Evolutionary conservation across 2,113 vertebrate species (phyloP).

Genomic region (Colossoma macropomum): DNA sequence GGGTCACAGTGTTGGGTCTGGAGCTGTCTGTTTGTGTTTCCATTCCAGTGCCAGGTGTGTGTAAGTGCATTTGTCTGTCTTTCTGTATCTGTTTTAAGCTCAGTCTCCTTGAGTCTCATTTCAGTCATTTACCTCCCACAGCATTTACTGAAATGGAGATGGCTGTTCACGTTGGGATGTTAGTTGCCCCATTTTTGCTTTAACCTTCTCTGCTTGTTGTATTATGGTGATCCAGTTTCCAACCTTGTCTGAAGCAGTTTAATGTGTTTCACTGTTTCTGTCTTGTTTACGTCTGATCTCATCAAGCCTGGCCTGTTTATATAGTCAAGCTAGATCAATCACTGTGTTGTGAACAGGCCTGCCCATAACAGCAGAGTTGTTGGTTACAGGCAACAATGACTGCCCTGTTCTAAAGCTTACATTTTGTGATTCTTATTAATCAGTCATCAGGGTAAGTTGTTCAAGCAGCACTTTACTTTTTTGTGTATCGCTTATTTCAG

Average conservation of each 20-base stretch:
- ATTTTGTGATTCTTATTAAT: background rate
- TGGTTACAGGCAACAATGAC: background rate
- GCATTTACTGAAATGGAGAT: slow-evolving; percentile 11
- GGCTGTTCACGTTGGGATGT: background rate
- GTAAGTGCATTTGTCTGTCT: slow-evolving; percentile 21
- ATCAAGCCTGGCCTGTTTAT: background rate
- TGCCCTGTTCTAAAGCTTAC: background rate
- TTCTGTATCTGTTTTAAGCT: background rate
- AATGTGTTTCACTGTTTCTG: background rate
- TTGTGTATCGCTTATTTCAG: background rate
- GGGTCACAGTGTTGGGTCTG: slow-evolving; percentile 12
- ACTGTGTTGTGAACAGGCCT: background rate
- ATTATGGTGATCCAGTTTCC: background rate
- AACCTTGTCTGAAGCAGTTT: background rate
- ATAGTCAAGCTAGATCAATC: background rate
- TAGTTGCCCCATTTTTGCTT: background rate
- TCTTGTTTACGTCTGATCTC: background rate
- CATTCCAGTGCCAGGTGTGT: slow-evolving; percentile 7
- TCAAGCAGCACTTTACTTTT: background rate
- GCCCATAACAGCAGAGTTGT: background rate
- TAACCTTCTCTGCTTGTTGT: background rate
- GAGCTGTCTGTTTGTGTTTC: slow-evolving; percentile 38
- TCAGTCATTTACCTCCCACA: slow-evolving; percentile 29
- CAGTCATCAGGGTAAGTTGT: background rate
- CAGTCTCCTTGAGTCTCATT: background rate